Evolutionary conservation across 2,888 invertebrate genomes (phyloP).

Genomic region (Caenorhabditis plicata): DNA sequence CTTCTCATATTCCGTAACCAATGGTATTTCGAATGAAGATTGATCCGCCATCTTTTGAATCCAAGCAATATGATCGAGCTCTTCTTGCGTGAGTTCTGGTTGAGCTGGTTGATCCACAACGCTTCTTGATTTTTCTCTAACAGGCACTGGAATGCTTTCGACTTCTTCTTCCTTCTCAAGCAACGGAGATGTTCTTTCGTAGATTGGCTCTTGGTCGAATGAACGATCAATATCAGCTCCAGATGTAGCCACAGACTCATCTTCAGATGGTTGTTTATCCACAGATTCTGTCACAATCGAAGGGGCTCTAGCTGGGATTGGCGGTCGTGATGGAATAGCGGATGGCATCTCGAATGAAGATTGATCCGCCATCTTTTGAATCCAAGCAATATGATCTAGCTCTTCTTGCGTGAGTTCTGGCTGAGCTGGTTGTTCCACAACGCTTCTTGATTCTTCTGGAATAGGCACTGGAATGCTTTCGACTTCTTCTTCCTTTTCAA

Average conservation of each 20-base stretch:
- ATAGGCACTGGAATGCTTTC: too few relatives aligned
- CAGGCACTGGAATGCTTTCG: not conserved
- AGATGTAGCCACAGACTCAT: not conserved
- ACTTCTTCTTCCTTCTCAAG: not conserved
- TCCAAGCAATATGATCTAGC: slow-evolving; percentile 33
- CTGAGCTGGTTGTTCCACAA: slow-evolving; percentile 7
- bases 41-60: slow-evolving; percentile 38
- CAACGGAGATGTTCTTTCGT: not conserved
- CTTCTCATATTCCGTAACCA: slow-evolving; percentile 3
- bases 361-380: slow-evolving; percentile 33
- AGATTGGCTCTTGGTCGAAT: not conserved
- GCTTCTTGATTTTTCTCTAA: too few relatives aligned
- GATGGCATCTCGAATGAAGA: slow-evolving; percentile 9
- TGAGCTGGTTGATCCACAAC: slow-evolving; percentile 6
- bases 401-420: slow-evolving; percentile 36
- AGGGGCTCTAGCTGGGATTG: not conserved
- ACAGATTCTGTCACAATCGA: too few relatives aligned
- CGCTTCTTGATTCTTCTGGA: too few relatives aligned
- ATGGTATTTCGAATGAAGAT: slow-evolving; percentile 7
- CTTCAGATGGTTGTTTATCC: not conserved
- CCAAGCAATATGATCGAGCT: slow-evolving; percentile 33
- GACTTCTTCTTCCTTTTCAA: slow-evolving; percentile 2
- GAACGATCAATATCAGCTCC: not conserved
- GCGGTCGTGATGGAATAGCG: not conserved
- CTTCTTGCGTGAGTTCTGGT: slow-evolving; percentile 33